A percentile compares a stretch with the other conserved stretches of the same genome.
Evolutionary conservation across 2,113 vertebrate species (phyloP).

Genomic region (Conger conger): DNA sequence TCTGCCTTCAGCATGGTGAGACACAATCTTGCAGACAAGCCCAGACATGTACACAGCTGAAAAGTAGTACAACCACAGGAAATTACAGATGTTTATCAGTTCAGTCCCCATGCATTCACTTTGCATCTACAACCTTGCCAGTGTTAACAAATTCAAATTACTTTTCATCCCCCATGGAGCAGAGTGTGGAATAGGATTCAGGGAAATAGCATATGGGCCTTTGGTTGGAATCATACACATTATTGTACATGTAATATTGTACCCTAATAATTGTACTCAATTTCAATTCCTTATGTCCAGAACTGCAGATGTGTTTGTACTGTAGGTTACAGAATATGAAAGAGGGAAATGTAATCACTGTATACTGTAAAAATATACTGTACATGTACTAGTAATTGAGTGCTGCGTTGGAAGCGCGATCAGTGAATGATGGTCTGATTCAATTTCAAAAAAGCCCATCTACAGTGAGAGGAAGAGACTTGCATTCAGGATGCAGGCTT

Average conservation of each 20-base stretch:
- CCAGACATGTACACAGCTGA: neutral
- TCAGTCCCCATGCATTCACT: neutral
- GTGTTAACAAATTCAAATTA: neutral
- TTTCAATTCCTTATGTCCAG: neutral
- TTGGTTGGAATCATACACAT: neutral
- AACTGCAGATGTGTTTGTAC: neutral
- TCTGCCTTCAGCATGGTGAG: neutral
- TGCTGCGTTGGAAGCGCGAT: neutral
- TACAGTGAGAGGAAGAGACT: neutral
- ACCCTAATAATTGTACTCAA: neutral
- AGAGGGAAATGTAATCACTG: neutral
- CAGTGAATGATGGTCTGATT: neutral
- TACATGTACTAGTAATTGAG: neutral
- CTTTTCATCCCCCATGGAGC: neutral
- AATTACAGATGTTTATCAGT: constrained; percentile 4
- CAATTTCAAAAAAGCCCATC: neutral
- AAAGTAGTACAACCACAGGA: neutral
- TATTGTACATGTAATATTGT: no score
- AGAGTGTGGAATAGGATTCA: neutral
- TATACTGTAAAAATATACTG: neutral
- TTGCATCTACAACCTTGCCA: neutral
- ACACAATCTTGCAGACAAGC: neutral
- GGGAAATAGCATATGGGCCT: neutral
- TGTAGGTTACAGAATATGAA: neutral
- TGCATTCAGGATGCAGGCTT: neutral